Percentiles rank a stretch among this genome's conserved stretches.
Conservation (phyloP, 2,113 vertebrate species). For the Dolichotis patagonum region DNA sequence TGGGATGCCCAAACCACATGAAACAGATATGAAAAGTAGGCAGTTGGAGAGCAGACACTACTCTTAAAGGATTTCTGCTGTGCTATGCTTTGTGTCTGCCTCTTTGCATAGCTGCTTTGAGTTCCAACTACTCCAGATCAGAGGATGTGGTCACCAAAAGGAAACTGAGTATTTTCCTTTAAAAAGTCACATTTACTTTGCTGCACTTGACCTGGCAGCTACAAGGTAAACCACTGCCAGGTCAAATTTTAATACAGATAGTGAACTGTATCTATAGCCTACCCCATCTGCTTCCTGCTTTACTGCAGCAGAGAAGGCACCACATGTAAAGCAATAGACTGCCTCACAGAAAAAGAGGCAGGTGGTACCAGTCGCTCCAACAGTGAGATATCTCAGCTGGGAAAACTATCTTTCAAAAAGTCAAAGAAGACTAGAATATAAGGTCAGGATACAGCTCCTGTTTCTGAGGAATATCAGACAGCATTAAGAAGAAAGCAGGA, state of each 20-base stretch:
- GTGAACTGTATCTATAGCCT: constrained; percentile 43
- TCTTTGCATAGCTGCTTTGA: neutral
- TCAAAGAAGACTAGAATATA: neutral
- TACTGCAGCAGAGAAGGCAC: constrained; percentile 28
- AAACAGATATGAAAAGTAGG: neutral
- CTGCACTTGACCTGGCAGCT: constrained; percentile 60
- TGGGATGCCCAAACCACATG: neutral
- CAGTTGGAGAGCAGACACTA: neutral
- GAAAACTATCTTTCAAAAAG: neutral
- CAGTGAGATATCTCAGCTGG: neutral
- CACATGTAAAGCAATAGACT: neutral
- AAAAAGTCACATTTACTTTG: constrained; percentile 38
- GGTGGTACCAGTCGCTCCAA: neutral
- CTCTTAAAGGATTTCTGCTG: neutral
- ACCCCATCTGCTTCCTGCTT: constrained; percentile 58
- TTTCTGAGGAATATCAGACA: neutral
- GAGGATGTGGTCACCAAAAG: neutral
- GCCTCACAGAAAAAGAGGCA: neutral
- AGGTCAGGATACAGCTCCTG: neutral
- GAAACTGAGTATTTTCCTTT: constrained; percentile 30
- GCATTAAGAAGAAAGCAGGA: neutral
- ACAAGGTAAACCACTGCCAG: constrained; percentile 30
- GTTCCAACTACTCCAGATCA: neutral
- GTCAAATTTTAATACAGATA: constrained; percentile 63
- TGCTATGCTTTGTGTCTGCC: neutral